These are phyloP conservation scores for Gari tellinella DNA, from an alignment of 2,888 invertebrate species.

Conservation along the genomic window DNA sequence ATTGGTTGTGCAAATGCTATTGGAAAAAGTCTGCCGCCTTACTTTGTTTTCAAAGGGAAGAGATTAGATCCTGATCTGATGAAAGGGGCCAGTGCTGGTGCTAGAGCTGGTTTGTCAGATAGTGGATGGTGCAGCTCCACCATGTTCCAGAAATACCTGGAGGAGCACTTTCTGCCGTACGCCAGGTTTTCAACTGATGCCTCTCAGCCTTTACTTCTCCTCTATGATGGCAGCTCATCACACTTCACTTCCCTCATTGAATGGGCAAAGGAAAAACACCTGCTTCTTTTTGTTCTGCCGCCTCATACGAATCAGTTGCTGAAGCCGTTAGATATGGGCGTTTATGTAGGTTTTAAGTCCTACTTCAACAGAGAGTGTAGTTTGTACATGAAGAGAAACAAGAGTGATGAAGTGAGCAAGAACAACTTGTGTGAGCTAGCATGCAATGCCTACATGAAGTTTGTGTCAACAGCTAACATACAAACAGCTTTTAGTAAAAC, in stretches of 20 bases:
- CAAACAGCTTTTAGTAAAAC: slow-evolving; percentile 1
- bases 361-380: too few relatives aligned
- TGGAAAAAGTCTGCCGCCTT: slow-evolving; percentile 31
- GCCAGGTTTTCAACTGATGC: slow-evolving; percentile 12
- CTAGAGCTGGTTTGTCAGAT: slow-evolving; percentile 25
- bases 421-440: too few relatives aligned
- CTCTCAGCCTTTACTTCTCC: slow-evolving; percentile 13
- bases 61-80: slow-evolving; percentile 20
- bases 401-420: too few relatives aligned
- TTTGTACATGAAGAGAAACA: too few relatives aligned
- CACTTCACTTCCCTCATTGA: slow-evolving; percentile 15
- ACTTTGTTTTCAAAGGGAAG: slow-evolving; percentile 34
- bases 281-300: slow-evolving; percentile 26
- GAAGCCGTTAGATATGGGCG: slow-evolving; percentile 21
- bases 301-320: slow-evolving; percentile 26
- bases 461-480: neutral
- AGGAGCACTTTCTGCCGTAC: slow-evolving; percentile 30
- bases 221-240: slow-evolving; percentile 20
- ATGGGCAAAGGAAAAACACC: slow-evolving; percentile 27
- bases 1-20: slow-evolving; percentile 27
- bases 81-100: slow-evolving; percentile 21
- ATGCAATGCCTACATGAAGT: too few relatives aligned
- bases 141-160: slow-evolving; percentile 27
- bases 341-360: slow-evolving; percentile 18
- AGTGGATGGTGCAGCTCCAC: slow-evolving; percentile 34